phyloP scores from a whole-genome alignment of 2,888 invertebrate genomes.

The Polydrusus cervinus region DNA sequence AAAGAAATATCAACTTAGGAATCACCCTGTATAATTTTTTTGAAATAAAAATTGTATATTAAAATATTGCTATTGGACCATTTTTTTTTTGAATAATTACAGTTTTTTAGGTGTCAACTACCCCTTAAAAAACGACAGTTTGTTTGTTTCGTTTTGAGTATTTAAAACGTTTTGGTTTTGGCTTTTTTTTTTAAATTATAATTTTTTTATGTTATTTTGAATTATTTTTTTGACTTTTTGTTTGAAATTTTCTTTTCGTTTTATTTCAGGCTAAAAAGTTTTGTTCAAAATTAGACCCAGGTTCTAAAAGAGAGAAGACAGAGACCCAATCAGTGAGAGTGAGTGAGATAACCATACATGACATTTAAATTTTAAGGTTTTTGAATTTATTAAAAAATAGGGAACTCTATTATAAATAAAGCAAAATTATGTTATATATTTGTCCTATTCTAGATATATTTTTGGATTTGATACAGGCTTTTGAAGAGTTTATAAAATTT shows the following conservation, averaged over 20 bases:
- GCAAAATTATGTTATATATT: conserved; percentile 11
- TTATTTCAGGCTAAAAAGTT: conserved; percentile 61
- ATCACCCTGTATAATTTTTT: too few relatives aligned
- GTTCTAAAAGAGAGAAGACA: conserved; percentile 18
- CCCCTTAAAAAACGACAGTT: neutral
- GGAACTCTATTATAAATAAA: neutral
- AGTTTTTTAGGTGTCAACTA: neutral
- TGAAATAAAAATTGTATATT: too few relatives aligned
- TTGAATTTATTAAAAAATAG: neutral
- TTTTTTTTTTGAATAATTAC: too few relatives aligned
- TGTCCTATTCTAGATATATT: neutral
- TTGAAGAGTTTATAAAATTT: too few relatives aligned
- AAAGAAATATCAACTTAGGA: too few relatives aligned
- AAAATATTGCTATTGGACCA: too few relatives aligned
- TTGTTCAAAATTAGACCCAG: conserved; percentile 55
- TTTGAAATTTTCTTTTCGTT: conserved; percentile 58
- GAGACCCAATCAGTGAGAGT: conserved; percentile 10
- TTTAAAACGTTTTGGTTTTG: conserved; percentile 27
- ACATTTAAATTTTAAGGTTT: conserved; percentile 2
- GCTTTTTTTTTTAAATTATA: conserved; percentile 37
- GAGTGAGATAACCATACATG: conserved; percentile 21
- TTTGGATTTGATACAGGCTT: neutral
- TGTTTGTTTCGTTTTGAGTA: neutral
- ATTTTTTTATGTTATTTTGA: conserved; percentile 15
- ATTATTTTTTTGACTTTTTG: conserved; percentile 55